Conservation (phyloP, 2,113 vertebrate genomes). For the Callocephalon fimbriatum region DNA sequence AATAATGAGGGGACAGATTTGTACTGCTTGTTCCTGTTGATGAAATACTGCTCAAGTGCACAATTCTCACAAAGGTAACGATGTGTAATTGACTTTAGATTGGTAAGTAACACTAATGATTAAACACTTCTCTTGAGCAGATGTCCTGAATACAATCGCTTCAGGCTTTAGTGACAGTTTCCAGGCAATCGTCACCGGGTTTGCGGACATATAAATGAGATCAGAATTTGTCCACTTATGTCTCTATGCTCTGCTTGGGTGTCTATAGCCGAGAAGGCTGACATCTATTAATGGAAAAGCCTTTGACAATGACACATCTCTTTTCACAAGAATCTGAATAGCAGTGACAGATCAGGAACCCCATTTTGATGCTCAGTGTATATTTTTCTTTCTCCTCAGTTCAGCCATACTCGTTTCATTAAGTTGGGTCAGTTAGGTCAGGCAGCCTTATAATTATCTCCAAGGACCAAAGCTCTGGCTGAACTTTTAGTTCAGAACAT, state of each 20-base stretch:
- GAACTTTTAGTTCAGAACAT: slow-evolving; percentile 63
- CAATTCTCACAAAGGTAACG: background rate
- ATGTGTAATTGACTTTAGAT: background rate
- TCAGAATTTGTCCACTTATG: background rate
- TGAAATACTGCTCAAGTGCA: background rate
- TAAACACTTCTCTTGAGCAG: background rate
- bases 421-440: slow-evolving; percentile 43
- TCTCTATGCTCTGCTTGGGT: background rate
- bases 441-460: slow-evolving; percentile 57
- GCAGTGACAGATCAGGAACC: slow-evolving; percentile 57
- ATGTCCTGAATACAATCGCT: background rate
- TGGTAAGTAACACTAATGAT: background rate
- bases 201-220: background rate
- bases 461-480: slow-evolving; percentile 35
- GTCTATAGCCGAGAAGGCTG: background rate
- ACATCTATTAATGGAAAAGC: slow-evolving; percentile 53
- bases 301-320: slow-evolving; percentile 18
- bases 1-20: background rate
- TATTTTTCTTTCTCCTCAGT: slow-evolving; percentile 49
- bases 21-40: background rate
- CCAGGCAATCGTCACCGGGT: background rate
- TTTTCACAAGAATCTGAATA: slow-evolving; percentile 6
- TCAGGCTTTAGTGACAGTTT: background rate
- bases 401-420: slow-evolving; percentile 20
- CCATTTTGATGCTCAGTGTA: slow-evolving; percentile 37